phyloP scores from a whole-genome alignment of 2,797 vertebrate species.

The Sebastes trivittatus region DNA sequence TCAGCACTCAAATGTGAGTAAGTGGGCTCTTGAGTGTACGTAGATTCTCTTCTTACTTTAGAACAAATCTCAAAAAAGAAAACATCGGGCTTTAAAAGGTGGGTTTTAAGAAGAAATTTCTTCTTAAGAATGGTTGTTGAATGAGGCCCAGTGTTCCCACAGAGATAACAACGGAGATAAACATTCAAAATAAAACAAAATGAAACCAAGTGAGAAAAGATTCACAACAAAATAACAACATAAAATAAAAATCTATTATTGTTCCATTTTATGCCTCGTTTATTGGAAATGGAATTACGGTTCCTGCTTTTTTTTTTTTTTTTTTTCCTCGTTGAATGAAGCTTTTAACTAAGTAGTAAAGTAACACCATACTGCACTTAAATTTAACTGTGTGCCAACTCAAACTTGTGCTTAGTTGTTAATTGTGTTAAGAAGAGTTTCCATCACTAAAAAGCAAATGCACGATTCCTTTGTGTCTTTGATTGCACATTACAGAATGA shows the following conservation, averaged over 20 bases:
- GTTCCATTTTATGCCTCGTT: neutral
- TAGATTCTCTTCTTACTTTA: too few species aligned
- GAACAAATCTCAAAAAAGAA: too few species aligned
- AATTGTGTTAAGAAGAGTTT: slow-evolving; percentile 6
- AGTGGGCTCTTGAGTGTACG: too few species aligned
- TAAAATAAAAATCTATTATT: neutral
- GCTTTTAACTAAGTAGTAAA: neutral
- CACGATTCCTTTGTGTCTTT: slow-evolving; percentile 1
- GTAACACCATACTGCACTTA: neutral
- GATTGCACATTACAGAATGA: slow-evolving; percentile 3
- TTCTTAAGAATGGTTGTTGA: too few species aligned
- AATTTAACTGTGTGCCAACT: neutral
- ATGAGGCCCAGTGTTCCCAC: neutral
- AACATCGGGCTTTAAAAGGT: too few species aligned
- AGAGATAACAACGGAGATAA: neutral
- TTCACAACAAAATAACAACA: neutral
- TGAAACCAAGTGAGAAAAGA: neutral
- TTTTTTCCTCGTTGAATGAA: neutral
- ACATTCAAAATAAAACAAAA: slow-evolving; percentile 12
- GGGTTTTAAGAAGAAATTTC: too few species aligned
- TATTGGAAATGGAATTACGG: neutral
- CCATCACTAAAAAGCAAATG: slow-evolving; percentile 16
- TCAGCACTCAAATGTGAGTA: too few species aligned
- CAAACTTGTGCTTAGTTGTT: neutral
- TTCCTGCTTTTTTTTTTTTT: neutral